These are phyloP conservation scores for Eurypyga helias DNA, from an alignment of 2,113 vertebrate species.

Conservation along the genomic window DNA sequence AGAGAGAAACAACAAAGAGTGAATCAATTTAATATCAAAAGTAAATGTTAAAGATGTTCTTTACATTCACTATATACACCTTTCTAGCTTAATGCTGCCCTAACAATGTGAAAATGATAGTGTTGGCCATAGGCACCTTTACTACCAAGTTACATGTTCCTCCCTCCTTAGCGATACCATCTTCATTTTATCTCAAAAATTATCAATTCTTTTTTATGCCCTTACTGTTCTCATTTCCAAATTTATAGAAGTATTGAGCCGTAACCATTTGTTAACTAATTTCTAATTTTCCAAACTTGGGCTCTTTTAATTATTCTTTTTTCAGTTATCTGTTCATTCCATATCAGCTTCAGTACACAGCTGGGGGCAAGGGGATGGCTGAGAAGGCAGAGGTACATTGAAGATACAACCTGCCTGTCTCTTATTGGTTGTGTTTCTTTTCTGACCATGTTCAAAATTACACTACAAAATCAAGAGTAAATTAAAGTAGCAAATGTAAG, in stretches of 20 bases:
- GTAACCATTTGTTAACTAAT: not conserved
- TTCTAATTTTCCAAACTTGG: not conserved
- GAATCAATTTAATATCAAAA: not conserved
- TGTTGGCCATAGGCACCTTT: not conserved
- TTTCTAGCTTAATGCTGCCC: not conserved
- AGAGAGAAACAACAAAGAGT: not conserved
- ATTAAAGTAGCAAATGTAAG: not conserved
- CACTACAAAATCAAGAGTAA: not conserved
- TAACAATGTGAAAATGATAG: not conserved
- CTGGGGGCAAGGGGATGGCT: not conserved
- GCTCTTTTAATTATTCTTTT: not conserved
- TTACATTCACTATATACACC: not conserved
- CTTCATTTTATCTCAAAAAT: not conserved
- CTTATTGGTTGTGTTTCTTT: not conserved
- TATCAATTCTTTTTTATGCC: not conserved
- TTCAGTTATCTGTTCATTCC: not conserved
- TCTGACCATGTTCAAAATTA: slow-evolving; percentile 21
- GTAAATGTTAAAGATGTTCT: not conserved
- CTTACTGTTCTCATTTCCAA: not conserved
- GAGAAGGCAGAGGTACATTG: not conserved
- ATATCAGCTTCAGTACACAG: not conserved
- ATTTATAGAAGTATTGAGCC: not conserved
- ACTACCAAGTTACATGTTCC: not conserved
- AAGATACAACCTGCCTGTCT: not conserved
- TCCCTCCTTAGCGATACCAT: not conserved